phyloP scores from a whole-genome alignment of 37 sponge, comb jelly and placozoan species.

The Diacarnus erythraeanus region DNA sequence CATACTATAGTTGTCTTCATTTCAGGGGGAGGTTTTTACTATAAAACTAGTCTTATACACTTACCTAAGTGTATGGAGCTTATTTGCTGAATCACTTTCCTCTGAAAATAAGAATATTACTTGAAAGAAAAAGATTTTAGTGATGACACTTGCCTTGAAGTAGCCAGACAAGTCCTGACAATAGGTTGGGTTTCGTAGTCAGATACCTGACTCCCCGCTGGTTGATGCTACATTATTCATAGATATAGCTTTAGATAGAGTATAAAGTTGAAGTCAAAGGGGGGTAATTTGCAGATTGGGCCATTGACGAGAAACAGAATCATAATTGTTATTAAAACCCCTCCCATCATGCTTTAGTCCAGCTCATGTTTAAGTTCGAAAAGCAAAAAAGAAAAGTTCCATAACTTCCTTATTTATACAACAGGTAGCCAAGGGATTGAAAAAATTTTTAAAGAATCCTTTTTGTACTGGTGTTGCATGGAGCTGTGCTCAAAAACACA shows the following conservation, averaged over 20 bases:
- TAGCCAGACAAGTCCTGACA: slow-evolving; percentile 51
- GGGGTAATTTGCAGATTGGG: too few species aligned
- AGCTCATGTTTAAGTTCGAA: too few species aligned
- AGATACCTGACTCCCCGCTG: slow-evolving; percentile 58
- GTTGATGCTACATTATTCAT: slow-evolving; percentile 76
- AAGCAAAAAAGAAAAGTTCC: too few species aligned
- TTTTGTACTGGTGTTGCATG: too few species aligned
- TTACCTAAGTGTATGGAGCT: slow-evolving; percentile 30
- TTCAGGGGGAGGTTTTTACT: neutral
- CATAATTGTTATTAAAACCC: too few species aligned
- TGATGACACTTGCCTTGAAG: slow-evolving; percentile 44
- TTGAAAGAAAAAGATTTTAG: neutral
- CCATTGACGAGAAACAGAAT: too few species aligned
- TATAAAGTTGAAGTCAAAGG: too few species aligned
- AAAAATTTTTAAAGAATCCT: too few species aligned
- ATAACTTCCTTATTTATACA: neutral
- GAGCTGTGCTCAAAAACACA: too few species aligned
- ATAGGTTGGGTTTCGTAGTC: slow-evolving; percentile 35
- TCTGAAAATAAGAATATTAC: slow-evolving; percentile 7
- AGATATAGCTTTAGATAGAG: too few species aligned
- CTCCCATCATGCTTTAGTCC: too few species aligned
- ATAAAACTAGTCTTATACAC: neutral
- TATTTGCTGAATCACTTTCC: slow-evolving; percentile 27
- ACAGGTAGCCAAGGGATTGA: neutral
- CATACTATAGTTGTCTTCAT: too few species aligned